A percentile compares a stretch with the other conserved stretches of the same genome.
Evolutionary conservation across 53 echinoderm and acorn worm species (phyloP).

Genomic region (Astropecten irregularis): DNA sequence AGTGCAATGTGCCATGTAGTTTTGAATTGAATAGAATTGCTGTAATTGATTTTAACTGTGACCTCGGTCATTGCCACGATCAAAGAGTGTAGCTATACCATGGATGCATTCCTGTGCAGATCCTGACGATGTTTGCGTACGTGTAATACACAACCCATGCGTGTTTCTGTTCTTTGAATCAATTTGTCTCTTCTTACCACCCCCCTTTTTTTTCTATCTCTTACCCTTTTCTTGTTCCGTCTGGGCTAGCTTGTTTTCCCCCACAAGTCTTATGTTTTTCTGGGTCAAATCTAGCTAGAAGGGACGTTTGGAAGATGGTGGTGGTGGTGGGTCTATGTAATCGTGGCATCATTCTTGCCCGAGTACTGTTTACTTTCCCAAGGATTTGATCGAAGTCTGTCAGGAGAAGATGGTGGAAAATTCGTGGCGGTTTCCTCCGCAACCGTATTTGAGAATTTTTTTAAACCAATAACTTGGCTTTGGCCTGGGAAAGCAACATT

Average conservation of each 20-base stretch:
- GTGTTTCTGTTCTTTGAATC: background rate
- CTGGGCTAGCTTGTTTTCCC: conserved; percentile 30
- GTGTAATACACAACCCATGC: no score
- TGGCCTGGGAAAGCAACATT: background rate
- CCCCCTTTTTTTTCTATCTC: background rate
- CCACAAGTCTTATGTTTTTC: conserved; percentile 48
- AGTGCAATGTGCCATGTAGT: no score
- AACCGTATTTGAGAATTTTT: background rate
- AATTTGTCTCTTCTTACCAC: background rate
- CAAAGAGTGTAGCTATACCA: no score
- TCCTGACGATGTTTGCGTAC: no score
- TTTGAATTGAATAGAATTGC: no score
- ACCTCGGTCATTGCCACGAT: no score
- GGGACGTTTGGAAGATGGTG: conserved; percentile 25
- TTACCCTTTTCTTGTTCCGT: no score
- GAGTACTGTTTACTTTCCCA: conserved; percentile 48
- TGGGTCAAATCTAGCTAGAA: conserved; percentile 52
- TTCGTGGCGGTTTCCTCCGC: background rate
- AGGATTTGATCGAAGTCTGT: no score
- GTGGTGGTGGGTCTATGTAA: conserved; percentile 43
- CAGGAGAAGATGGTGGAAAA: background rate
- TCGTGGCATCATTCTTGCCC: conserved; percentile 24
- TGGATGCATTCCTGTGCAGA: no score
- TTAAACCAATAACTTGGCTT: conserved; percentile 29
- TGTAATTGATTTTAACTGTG: no score